Base-by-base conservation (phyloP, 1,140 invertebrate genomes). In the Aphelenchoides besseyi region DNA sequence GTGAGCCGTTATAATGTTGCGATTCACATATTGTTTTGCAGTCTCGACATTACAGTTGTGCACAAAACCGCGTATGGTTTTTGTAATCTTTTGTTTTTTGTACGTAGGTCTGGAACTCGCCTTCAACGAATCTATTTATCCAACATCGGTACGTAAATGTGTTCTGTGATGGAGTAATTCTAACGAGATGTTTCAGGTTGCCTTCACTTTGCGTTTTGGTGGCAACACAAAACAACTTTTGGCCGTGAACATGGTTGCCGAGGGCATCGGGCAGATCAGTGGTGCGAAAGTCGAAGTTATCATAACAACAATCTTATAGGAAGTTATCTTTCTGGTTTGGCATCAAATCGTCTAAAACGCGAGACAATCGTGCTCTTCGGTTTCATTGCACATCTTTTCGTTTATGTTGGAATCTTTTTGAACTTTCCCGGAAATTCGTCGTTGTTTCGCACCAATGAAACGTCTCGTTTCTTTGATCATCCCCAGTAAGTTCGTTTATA, bases 321-420 rank as follows among this genome's bases (percentile, higher is more conserved):
- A 69, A 93, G 93, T 32, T 89, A 90, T 8, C 79, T 91, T 0
- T 95, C 95, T 86, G 92, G 93, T 37, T 90, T 95, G n/a, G 86
- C 97, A 5, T 93, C 93, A 8, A 90, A 87, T 8, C 87, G 89
- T 18, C 90, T 89, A 87, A 92, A 93, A 18, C 89, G 94, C 67
- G 92, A 93, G 87, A 91, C 92, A 0, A 92, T 95, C 57, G 89
- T 95, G 1, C 88, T 93, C 32, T 88, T 90, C 72, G 93, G 93
- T 54, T 93, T 91, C 82, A 66, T 94, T 0, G 86, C 91, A 54
- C 92, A 95, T 82, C 87, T 92, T 66, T 84, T 89, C 2, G 89
- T 91, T 3, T 96, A 91, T 85, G 90, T 91, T 79, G 85, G 92
- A 3, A 90, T 92, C 33, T 95, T 92, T 85, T 83, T 97, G 35